Evolutionary conservation across 2,113 vertebrate genomes (phyloP).

Genomic region (Stictonetta naevosa): DNA sequence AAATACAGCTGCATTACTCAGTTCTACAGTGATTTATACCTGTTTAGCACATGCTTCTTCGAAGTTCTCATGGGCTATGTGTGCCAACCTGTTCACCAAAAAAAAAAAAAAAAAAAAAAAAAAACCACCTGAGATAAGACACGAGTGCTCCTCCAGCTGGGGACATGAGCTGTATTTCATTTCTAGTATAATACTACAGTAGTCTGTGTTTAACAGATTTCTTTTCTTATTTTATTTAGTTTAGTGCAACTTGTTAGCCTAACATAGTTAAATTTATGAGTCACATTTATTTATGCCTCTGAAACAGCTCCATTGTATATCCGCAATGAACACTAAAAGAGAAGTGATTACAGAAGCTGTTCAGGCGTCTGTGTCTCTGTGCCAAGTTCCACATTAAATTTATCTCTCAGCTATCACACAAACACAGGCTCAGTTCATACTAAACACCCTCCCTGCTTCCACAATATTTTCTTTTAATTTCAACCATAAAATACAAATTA

Average conservation of each 20-base stretch:
- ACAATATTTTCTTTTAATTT: conserved; percentile 48
- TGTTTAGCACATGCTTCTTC: neutral
- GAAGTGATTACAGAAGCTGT: conserved; percentile 59
- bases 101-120: neutral
- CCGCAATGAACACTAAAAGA: conserved; percentile 61
- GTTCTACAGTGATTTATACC: conserved; percentile 11
- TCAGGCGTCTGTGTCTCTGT: conserved; percentile 37
- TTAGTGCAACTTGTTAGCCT: conserved; percentile 68
- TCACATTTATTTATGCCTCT: conserved; percentile 68
- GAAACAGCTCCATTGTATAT: conserved; percentile 61
- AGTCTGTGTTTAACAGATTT: conserved; percentile 55
- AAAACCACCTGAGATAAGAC: neutral
- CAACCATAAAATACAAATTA: conserved; percentile 55
- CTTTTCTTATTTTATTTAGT: conserved; percentile 66
- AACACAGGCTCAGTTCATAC: conserved; percentile 67
- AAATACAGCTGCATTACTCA: neutral
- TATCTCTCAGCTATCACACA: conserved; percentile 73
- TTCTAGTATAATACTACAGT: conserved; percentile 40
- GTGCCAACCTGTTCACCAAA: conserved; percentile 16
- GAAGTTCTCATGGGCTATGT: neutral
- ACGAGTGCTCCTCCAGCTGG: neutral
- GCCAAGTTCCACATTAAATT: conserved; percentile 73
- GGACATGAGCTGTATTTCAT: conserved; percentile 22
- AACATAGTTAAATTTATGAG: conserved; percentile 69
- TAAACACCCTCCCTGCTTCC: conserved; percentile 45